These are phyloP conservation scores for Branchellion lobata DNA, from an alignment of 2,888 invertebrate genomes.

Conservation along the genomic window DNA sequence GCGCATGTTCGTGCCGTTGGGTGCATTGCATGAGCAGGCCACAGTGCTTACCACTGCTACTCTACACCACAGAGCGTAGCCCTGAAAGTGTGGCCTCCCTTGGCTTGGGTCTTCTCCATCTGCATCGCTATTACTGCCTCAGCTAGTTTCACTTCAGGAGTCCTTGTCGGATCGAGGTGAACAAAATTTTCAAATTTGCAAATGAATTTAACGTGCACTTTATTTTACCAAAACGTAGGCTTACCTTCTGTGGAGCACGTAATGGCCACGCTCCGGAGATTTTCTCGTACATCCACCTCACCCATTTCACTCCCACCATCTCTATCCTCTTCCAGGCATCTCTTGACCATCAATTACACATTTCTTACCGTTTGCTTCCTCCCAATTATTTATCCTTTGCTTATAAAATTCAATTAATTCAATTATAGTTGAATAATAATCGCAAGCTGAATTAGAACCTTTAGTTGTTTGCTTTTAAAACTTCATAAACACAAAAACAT, in stretches of 20 bases:
- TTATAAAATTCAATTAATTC: too few relatives aligned
- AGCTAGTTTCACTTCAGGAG: conserved; percentile 48
- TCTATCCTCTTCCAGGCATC: conserved; percentile 26
- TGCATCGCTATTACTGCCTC: conserved; percentile 46
- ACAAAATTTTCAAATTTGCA: not conserved
- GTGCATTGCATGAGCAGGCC: too few relatives aligned
- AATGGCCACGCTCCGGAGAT: conserved; percentile 19
- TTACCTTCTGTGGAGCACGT: conserved; percentile 24
- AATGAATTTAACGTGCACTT: not conserved
- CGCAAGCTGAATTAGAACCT: too few relatives aligned
- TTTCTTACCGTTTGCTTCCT: not conserved
- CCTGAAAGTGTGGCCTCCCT: not conserved
- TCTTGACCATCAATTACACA: not conserved
- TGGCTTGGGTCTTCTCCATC: conserved; percentile 55
- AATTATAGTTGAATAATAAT: too few relatives aligned
- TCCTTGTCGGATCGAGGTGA: conserved; percentile 49
- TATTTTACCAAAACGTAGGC: not conserved
- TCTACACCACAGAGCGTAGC: conserved; percentile 1
- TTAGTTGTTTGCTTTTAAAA: too few relatives aligned
- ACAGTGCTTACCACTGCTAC: too few relatives aligned
- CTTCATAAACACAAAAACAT: too few relatives aligned
- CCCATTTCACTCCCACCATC: not conserved
- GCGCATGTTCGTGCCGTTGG: too few relatives aligned
- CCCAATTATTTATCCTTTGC: not conserved
- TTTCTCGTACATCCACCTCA: conserved; percentile 22